Percentiles rank a stretch among this genome's conserved stretches.
These are phyloP conservation scores for Acanthaster planci DNA, from an alignment of 35 echinoderm and acorn worm species.

Conservation along the genomic window DNA sequence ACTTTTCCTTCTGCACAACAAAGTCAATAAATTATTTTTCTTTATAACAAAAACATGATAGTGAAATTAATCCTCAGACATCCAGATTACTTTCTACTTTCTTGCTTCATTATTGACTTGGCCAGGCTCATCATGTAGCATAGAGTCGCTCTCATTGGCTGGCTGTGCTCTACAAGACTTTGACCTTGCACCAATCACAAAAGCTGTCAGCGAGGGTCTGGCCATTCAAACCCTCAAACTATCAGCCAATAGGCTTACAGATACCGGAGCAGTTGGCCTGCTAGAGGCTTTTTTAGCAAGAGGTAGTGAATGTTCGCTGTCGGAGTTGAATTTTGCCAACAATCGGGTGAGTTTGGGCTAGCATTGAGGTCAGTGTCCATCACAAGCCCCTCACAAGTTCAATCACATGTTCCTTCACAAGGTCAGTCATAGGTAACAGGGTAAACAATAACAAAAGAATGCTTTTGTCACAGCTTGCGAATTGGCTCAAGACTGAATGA, in stretches of 20 bases:
- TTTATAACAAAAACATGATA: no score
- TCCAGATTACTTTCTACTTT: no score
- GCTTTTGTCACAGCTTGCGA: no score
- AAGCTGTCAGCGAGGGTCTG: constrained; percentile 37
- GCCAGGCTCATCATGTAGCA: constrained; percentile 7
- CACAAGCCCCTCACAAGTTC: no score
- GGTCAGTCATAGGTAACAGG: no score
- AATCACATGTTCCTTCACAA: no score
- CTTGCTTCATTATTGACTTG: background rate
- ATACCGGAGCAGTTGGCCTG: constrained; percentile 19
- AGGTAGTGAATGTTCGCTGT: constrained; percentile 4
- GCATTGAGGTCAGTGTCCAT: no score
- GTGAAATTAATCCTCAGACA: no score
- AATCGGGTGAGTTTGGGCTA: constrained; percentile 24
- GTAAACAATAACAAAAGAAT: no score
- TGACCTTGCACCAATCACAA: constrained; percentile 56
- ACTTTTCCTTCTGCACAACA: no score
- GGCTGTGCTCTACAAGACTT: constrained; percentile 66
- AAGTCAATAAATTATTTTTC: no score
- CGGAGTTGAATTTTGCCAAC: constrained; percentile 24
- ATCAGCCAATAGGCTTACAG: constrained; percentile 64
- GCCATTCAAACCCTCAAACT: constrained; percentile 50
- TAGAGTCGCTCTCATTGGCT: constrained; percentile 58
- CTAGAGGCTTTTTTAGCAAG: constrained; percentile 40
- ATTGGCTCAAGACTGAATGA: no score